Evolutionary conservation across 2,888 invertebrate species (phyloP).

Genomic region (Ctena decussata): DNA sequence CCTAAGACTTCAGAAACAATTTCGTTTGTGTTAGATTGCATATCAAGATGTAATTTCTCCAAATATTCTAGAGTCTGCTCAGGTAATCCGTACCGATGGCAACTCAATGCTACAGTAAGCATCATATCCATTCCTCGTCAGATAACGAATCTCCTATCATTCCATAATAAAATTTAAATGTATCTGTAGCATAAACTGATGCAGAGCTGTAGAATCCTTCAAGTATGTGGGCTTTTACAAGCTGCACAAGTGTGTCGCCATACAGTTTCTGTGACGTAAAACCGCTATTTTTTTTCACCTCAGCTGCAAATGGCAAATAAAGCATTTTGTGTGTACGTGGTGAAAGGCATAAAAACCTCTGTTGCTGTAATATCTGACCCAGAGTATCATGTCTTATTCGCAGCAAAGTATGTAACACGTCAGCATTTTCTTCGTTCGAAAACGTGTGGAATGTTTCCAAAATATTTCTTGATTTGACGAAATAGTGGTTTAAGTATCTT

Average conservation of each 20-base stretch:
- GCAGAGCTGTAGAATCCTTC: slow-evolving; percentile 10
- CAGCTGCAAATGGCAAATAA: slow-evolving; percentile 25
- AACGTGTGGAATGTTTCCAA: slow-evolving; percentile 13
- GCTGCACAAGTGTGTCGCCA: slow-evolving; percentile 9
- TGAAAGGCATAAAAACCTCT: slow-evolving; percentile 25
- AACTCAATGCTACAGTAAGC: neutral
- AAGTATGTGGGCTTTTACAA: slow-evolving; percentile 25
- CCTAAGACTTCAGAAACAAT: neutral
- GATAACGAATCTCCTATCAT: neutral
- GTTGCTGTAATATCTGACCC: slow-evolving; percentile 22
- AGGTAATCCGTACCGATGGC: neutral
- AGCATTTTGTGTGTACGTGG: slow-evolving; percentile 12
- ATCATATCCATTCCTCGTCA: neutral
- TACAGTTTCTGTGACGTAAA: slow-evolving; percentile 1
- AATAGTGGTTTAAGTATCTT: slow-evolving; percentile 31
- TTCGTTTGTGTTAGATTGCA: neutral
- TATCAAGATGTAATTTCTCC: neutral
- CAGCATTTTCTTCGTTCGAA: slow-evolving; percentile 21
- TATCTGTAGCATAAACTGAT: neutral
- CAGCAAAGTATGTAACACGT: slow-evolving; percentile 25
- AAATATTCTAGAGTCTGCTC: neutral
- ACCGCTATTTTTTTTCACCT: neutral
- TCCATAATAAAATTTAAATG: slow-evolving; percentile 3
- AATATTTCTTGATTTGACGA: slow-evolving; percentile 31
- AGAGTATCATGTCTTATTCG: slow-evolving; percentile 34